Evolutionary conservation across 1,140 invertebrate species (phyloP).

Genomic region (Ctenoplectra terminalis): DNA sequence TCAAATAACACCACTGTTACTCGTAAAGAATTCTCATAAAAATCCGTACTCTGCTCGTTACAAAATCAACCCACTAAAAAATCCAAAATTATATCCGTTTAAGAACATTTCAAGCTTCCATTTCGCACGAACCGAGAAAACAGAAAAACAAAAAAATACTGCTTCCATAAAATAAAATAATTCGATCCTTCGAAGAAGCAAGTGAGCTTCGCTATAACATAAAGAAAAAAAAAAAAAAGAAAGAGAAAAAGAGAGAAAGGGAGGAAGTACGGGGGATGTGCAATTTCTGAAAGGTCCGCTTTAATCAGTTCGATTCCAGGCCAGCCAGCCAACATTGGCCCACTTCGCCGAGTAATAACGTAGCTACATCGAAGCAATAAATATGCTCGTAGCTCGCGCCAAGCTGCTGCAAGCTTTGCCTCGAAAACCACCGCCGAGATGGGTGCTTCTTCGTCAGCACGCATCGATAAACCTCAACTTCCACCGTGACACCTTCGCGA

Average conservation of each 20-base stretch:
- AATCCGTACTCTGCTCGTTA: too few species aligned
- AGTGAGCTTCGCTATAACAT: too few species aligned
- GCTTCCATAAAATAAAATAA: too few species aligned
- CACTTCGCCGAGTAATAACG: conserved; percentile 63
- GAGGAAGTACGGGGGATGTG: background rate
- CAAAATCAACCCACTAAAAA: too few species aligned
- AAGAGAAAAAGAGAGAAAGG: background rate
- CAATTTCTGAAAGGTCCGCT: conserved; percentile 60
- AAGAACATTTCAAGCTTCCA: too few species aligned
- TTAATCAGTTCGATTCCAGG: conserved; percentile 65
- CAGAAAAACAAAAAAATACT: too few species aligned
- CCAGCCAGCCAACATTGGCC: conserved; percentile 53
- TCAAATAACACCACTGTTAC: too few species aligned
- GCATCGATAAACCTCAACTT: conserved; percentile 30
- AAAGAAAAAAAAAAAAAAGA: background rate
- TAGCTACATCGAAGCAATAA: conserved; percentile 56
- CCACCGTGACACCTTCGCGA: conserved; percentile 19
- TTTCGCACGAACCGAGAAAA: too few species aligned
- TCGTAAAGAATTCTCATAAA: too few species aligned
- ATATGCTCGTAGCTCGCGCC: conserved; percentile 45
- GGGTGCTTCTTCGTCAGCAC: conserved; percentile 13
- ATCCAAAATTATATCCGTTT: too few species aligned
- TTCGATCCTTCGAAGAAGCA: background rate
- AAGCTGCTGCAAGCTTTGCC: conserved; percentile 5
- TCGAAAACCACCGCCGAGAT: conserved; percentile 4